phyloP scores from a whole-genome alignment of 2,113 vertebrate genomes.

The Tychaedon coryphoeus region DNA sequence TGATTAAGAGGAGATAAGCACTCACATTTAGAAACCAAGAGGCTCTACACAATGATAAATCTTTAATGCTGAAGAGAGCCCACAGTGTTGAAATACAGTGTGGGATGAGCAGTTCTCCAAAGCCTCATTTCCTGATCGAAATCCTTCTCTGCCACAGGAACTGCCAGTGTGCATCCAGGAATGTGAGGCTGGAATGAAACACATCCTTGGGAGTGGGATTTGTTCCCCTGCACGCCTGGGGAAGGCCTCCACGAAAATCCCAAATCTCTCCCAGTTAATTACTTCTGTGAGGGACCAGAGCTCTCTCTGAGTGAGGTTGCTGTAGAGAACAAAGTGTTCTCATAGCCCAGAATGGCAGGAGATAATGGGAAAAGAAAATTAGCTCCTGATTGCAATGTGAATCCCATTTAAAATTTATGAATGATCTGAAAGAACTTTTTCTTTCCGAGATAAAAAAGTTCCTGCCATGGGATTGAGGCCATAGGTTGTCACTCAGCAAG shows the following conservation, averaged over 20 bases:
- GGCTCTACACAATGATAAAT: neutral
- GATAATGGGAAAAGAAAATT: slow-evolving; percentile 32
- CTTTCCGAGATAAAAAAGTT: neutral
- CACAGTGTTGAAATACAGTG: neutral
- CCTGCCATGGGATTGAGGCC: accelerated
- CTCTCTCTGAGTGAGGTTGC: neutral
- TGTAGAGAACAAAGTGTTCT: neutral
- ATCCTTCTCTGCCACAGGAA: neutral
- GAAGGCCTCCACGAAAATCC: neutral
- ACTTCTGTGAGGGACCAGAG: neutral
- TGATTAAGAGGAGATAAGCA: neutral
- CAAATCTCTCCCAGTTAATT: neutral
- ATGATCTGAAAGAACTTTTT: neutral
- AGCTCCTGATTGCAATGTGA: neutral
- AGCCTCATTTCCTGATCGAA: neutral
- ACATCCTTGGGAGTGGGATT: neutral
- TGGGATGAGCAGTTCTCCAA: neutral
- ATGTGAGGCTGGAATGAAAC: neutral
- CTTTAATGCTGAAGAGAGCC: neutral
- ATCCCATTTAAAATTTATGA: slow-evolving; percentile 17
- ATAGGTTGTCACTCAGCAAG: neutral
- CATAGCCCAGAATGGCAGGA: neutral
- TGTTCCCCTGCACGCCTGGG: neutral
- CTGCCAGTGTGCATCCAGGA: neutral
- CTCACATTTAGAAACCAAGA: neutral